A percentile compares a stretch with the other conserved stretches of the same genome.
Evolutionary conservation across 1,140 invertebrate genomes (phyloP).

Genomic region (Drosophila neocordata): DNA sequence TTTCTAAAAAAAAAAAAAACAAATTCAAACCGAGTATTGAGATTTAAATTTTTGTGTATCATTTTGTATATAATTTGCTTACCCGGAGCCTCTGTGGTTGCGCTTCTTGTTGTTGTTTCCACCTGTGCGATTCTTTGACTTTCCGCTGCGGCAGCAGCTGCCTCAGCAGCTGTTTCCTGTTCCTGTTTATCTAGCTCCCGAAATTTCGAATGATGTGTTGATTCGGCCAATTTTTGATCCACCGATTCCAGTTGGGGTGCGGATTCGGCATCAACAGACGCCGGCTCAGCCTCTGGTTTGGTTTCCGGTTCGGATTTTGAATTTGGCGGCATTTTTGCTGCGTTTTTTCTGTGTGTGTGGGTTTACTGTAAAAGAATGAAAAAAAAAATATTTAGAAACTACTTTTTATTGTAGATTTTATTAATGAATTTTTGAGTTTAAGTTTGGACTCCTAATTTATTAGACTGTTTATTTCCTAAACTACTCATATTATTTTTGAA

Average conservation of each 20-base stretch:
- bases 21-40: no score
- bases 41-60: no score
- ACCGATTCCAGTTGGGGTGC: constrained; percentile 57
- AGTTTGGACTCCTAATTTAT: no score
- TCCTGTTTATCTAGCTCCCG: constrained; percentile 63
- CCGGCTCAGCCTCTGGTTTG: constrained; percentile 61
- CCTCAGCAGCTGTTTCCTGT: constrained; percentile 42
- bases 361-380: no score
- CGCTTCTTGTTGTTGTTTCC: constrained; percentile 69
- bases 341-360: constrained; percentile 34
- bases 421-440: no score
- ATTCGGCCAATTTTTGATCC: constrained; percentile 68
- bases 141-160: constrained; percentile 53
- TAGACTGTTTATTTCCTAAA: no score
- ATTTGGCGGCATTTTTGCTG: constrained; percentile 77
- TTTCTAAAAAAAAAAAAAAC: not conserved
- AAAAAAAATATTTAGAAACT: no score
- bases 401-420: no score
- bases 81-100: constrained; percentile 77
- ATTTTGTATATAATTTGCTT: not conserved
- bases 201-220: constrained; percentile 66
- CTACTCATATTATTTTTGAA: no score
- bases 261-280: constrained; percentile 64
- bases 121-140: constrained; percentile 76
- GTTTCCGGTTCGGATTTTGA: constrained; percentile 61